Evolutionary conservation across 2,113 vertebrate species (phyloP).

Genomic region (Petrocephalus zakoni): DNA sequence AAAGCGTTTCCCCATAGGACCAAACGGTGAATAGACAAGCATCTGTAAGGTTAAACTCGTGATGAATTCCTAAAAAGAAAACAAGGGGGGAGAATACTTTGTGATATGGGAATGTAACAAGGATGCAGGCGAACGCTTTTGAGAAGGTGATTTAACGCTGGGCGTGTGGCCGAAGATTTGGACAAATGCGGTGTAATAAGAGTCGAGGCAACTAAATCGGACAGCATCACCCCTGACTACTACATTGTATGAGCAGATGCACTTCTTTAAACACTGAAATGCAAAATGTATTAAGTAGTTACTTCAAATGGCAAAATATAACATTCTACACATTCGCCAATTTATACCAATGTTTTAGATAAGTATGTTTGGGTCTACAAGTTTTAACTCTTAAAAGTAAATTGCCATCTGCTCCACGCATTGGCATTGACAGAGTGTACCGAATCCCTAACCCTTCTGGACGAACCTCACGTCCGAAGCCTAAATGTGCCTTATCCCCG

Average conservation of each 20-base stretch:
- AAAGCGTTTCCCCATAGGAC: slow-evolving; percentile 9
- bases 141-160: neutral
- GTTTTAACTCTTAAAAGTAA: neutral
- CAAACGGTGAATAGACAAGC: neutral
- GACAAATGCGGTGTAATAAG: neutral
- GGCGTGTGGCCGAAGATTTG: neutral
- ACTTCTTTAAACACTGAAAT: neutral
- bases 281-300: neutral
- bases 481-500: neutral
- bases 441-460: neutral
- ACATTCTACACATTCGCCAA: neutral
- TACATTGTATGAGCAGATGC: neutral
- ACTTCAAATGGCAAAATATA: neutral
- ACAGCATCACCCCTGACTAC: neutral
- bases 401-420: neutral
- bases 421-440: neutral
- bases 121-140: neutral
- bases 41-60: neutral
- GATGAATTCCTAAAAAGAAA: neutral
- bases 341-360: neutral
- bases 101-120: neutral
- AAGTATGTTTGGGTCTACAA: neutral
- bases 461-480: neutral
- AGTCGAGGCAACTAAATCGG: neutral
- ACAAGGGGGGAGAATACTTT: neutral